A percentile compares a stretch with the other conserved stretches of the same genome.
Conservation (phyloP, 2,113 vertebrate genomes). For the Eubucco bourcierii region DNA sequence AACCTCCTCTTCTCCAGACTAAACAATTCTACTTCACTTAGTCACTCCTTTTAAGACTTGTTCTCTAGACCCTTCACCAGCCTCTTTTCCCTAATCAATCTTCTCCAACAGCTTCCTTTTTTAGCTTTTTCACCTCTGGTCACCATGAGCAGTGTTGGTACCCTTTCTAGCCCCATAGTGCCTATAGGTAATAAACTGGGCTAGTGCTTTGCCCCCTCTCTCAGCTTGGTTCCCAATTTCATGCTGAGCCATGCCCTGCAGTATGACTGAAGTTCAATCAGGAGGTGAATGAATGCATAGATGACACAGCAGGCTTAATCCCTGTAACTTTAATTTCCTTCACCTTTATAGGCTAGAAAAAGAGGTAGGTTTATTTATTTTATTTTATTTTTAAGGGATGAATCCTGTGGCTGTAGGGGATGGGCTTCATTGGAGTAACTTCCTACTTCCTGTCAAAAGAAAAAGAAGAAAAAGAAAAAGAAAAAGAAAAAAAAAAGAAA, state of each 20-base stretch:
- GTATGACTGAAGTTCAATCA: background rate
- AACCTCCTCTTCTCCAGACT: too few species aligned
- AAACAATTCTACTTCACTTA: background rate
- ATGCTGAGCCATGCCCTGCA: background rate
- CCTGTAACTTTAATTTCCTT: constrained; percentile 49
- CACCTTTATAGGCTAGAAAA: background rate
- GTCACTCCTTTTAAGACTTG: background rate
- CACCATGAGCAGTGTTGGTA: background rate
- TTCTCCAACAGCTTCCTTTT: background rate
- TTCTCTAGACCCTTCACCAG: too few species aligned
- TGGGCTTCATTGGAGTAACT: constrained; percentile 15
- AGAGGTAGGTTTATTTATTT: background rate
- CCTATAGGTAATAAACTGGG: background rate
- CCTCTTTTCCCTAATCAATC: background rate
- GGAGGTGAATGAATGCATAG: background rate
- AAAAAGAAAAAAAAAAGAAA: background rate
- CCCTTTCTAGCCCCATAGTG: background rate
- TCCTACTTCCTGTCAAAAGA: background rate
- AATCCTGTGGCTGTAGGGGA: constrained; percentile 7
- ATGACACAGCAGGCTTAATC: constrained; percentile 24
- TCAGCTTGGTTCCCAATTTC: background rate
- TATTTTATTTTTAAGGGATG: background rate
- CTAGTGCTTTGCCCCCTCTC: background rate
- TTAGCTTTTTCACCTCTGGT: background rate
- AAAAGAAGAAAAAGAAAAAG: background rate